Conservation (phyloP, 2,113 vertebrate species). For the Halcyon malimbica region DNA sequence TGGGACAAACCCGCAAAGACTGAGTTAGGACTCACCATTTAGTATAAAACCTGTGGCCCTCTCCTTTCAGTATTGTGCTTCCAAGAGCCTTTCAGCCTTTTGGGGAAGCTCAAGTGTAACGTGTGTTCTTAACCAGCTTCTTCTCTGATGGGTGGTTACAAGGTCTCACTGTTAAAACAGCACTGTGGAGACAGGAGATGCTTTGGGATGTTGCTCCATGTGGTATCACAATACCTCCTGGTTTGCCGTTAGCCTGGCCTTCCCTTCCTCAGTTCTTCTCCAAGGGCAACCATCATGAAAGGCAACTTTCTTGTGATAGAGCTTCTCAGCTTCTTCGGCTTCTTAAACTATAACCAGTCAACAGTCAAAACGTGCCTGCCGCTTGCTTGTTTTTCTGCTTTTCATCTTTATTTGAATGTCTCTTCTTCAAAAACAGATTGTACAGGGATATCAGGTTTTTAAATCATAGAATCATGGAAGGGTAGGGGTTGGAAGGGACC, state of each 20-base stretch:
- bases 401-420: neutral
- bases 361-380: neutral
- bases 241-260: neutral
- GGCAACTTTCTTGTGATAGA: neutral
- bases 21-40: neutral
- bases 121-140: neutral
- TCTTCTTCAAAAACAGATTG: neutral
- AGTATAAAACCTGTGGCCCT: neutral
- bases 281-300: neutral
- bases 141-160: neutral
- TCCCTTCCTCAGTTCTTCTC: neutral
- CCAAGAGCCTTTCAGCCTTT: neutral
- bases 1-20: neutral
- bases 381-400: neutral
- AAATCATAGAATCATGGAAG: no score
- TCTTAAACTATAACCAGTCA: neutral
- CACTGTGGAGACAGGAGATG: neutral
- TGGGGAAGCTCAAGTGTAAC: neutral
- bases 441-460: no score
- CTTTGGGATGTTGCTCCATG: neutral
- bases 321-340: rapidly evolving
- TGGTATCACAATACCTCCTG: neutral
- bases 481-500: no score
- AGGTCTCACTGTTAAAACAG: neutral
- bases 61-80: rapidly evolving